Percentiles rank a stretch among this genome's conserved stretches.
phyloP scores from a whole-genome alignment of 2,888 invertebrate species.

The Dilophus febrilis region DNA sequence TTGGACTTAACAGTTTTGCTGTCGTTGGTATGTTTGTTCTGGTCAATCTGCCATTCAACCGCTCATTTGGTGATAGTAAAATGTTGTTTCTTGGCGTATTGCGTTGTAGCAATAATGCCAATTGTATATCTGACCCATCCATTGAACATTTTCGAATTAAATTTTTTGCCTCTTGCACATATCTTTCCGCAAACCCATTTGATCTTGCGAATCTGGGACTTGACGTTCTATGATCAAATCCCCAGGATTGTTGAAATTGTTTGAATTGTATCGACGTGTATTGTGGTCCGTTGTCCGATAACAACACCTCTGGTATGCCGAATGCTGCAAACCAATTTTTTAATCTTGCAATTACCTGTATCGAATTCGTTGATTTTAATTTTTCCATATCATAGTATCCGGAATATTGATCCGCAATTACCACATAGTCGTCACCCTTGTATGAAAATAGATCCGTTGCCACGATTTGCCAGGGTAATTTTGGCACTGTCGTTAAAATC shows the following conservation, averaged over 20 bases:
- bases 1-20: no score
- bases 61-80: no score
- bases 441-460: conserved; percentile 3
- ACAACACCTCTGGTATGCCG: conserved; percentile 11
- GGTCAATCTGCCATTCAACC: no score
- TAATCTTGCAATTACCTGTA: background rate
- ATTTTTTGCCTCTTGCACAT: no score
- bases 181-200: no score
- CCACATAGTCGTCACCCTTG: conserved; percentile 1
- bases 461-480: conserved; percentile 3
- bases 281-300: conserved; percentile 13
- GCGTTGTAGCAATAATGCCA: no score
- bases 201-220: no score
- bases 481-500: background rate
- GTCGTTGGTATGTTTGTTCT: no score
- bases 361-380: conserved; percentile 3
- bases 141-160: no score
- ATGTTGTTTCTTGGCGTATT: no score
- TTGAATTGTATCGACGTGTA: conserved; percentile 10
- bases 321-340: conserved; percentile 8
- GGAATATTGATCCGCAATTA: conserved; percentile 7
- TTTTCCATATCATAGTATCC: conserved; percentile 6
- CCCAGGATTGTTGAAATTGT: conserved; percentile 10
- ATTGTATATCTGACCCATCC: no score
- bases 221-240: conserved; percentile 10